Evolutionary conservation across 1,140 invertebrate genomes (phyloP).

Genomic region (Holotrichia oblita): DNA sequence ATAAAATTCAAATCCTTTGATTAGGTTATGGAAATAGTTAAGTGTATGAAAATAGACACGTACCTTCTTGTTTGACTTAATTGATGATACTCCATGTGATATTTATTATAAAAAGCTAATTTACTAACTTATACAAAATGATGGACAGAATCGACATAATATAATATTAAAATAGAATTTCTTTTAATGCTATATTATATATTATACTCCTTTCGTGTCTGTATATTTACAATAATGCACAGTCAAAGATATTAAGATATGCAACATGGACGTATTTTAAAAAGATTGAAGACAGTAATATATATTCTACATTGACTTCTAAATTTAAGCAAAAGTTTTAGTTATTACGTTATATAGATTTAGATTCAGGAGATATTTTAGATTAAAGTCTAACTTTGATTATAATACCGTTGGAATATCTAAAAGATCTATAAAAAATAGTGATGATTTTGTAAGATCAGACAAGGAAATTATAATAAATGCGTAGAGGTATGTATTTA

Average conservation of each 20-base stretch:
- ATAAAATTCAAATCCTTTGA: not conserved
- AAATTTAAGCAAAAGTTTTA: conserved; percentile 3
- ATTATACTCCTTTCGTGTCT: not conserved
- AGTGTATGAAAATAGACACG: not conserved
- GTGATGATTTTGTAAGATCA: too few species aligned
- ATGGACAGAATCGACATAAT: conserved; percentile 38
- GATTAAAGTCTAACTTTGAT: not conserved
- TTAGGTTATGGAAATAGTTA: not conserved
- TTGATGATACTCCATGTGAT: not conserved
- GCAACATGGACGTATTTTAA: conserved; percentile 42
- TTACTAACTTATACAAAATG: conserved; percentile 36
- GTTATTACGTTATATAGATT: conserved; percentile 1
- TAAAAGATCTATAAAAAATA: too few species aligned
- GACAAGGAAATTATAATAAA: too few species aligned
- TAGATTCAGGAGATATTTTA: not conserved
- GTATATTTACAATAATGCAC: conserved; percentile 38
- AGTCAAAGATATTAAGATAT: conserved; percentile 34
- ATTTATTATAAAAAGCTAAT: conserved; percentile 39
- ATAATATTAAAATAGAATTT: conserved; percentile 40
- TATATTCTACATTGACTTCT: conserved; percentile 1
- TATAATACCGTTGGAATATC: not conserved
- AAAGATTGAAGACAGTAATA: conserved; percentile 41
- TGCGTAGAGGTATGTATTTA: too few species aligned
- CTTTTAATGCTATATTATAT: not conserved
- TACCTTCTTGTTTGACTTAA: not conserved